phyloP scores from a whole-genome alignment of 2,797 vertebrate genomes.

The Fratercula arctica region DNA sequence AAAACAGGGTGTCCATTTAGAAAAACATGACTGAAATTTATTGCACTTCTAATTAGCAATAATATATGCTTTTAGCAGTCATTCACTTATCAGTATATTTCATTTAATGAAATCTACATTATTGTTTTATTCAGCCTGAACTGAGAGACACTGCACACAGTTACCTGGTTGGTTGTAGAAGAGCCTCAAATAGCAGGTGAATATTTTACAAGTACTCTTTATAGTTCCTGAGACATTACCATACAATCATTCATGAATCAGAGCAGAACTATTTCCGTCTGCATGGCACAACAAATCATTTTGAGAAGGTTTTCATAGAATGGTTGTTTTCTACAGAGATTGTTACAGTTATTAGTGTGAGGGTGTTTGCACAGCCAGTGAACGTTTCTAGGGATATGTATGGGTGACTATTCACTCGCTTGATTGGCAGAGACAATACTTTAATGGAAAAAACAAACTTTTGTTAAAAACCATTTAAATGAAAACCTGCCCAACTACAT shows the following conservation, averaged over 20 bases:
- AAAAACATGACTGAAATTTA: not conserved
- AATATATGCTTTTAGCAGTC: not conserved
- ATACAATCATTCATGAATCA: not conserved
- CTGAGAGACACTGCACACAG: not conserved
- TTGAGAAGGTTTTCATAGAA: not conserved
- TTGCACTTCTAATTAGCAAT: not conserved
- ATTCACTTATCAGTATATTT: not conserved
- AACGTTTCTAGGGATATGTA: not conserved
- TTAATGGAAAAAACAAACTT: not conserved
- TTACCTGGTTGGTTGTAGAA: not conserved
- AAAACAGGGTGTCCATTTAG: not conserved
- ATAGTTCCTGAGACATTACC: not conserved
- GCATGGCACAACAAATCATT: not conserved
- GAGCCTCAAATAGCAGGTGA: not conserved
- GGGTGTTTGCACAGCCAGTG: not conserved
- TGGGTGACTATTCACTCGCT: not conserved
- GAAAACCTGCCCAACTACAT: not conserved
- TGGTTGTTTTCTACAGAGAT: not conserved
- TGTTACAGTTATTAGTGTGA: not conserved
- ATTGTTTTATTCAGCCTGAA: not conserved
- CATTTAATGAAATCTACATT: not conserved
- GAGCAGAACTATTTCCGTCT: not conserved
- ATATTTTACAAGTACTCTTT: not conserved
- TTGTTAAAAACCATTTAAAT: not conserved
- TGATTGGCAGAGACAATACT: not conserved